Base-by-base conservation (phyloP, 1,140 invertebrate genomes). In the Drosophila kikkawai region DNA sequence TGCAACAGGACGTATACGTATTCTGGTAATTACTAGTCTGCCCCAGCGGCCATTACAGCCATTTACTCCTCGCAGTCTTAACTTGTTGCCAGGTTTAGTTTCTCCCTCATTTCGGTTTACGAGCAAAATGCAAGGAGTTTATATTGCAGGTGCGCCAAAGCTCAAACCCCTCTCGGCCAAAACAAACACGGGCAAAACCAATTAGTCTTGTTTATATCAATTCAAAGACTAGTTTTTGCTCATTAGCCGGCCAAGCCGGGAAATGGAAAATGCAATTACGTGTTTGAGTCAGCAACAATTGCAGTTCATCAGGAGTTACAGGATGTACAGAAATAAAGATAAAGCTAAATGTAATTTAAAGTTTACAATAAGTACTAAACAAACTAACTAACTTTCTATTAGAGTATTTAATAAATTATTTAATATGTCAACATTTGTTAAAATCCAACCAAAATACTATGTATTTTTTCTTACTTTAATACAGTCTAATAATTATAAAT, bases 1-100 rank as follows among this genome's bases (percentile, higher is more conserved):
- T 87, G 84, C 84, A 90, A 88, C 85, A 90, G 80, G 80, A 75
- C 85, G 80, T 75, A 74, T 84, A 88, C 80, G 84, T 81, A 86
- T 68, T 73, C 59, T 60, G 41, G 60, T 90, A 81, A 80, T 88
- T 88, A 78, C 77, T 44, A 59, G 39, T 55, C 53, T 55, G 34
- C 53, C 53, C 53, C 34, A 55, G 51, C 51, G 53, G 53, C 53
- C 55, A 60, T 53, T 55, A 66, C 79, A 73, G 50, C 48, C 53
- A 41, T 50, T n/a, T 11, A 55, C 59, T 70, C 19, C 42, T 29
- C 45, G 60, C 70, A 55, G 58, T 51, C 66, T 39, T 51, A 74
- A 75, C 71, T 75, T 75, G 71, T 75, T 75, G 71, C 71, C 39
- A 67, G 47, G 17, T 15, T 37, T 66, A 13, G 63, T 15, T 17